These are phyloP conservation scores for Laticauda colubrina DNA, from an alignment of 2,113 vertebrate genomes.

Conservation along the genomic window DNA sequence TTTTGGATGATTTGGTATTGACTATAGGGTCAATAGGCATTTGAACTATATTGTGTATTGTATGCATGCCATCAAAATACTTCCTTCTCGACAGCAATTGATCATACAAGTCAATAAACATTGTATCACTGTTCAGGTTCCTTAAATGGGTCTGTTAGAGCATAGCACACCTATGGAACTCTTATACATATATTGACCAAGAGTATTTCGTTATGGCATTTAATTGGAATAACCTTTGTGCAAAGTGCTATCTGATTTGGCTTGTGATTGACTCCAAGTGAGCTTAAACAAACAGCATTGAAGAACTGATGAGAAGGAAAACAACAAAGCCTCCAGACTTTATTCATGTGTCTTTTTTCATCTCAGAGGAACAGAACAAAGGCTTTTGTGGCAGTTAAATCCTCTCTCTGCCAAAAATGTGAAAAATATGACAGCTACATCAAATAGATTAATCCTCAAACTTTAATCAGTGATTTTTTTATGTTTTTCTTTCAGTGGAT, in stretches of 20 bases:
- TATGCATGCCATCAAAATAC: background rate
- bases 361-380: slow-evolving; percentile 46
- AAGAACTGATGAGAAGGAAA: slow-evolving; percentile 12
- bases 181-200: background rate
- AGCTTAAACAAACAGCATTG: accelerated
- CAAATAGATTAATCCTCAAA: slow-evolving; percentile 42
- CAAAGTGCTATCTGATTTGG: slow-evolving; percentile 2
- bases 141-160: background rate
- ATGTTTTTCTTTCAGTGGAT: slow-evolving; percentile 3
- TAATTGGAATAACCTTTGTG: slow-evolving; percentile 33
- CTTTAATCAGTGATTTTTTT: slow-evolving; percentile 54
- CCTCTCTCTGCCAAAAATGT: slow-evolving; percentile 23
- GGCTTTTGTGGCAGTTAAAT: slow-evolving; percentile 12
- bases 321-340: slow-evolving; percentile 18
- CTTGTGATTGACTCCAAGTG: slow-evolving; percentile 29
- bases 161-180: background rate
- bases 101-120: background rate
- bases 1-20: background rate
- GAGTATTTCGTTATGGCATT: background rate
- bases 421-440: slow-evolving; percentile 37
- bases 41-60: background rate
- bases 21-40: background rate
- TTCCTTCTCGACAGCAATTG: background rate
- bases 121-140: background rate
- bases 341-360: slow-evolving; percentile 38